These are phyloP conservation scores for Pantherophis vulpinus DNA, from an alignment of 2,797 vertebrate species.

Conservation along the genomic window DNA sequence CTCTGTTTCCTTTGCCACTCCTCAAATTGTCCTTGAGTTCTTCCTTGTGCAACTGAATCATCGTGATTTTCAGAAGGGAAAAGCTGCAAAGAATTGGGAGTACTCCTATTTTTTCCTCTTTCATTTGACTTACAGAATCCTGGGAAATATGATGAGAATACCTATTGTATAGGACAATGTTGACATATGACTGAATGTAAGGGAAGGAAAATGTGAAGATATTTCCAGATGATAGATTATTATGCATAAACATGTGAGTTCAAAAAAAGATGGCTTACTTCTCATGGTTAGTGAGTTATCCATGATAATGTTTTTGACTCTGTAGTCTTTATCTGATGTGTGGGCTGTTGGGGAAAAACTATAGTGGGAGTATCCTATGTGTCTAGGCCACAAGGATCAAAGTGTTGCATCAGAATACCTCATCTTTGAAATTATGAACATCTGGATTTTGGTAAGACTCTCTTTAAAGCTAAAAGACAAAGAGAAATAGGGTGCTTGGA, in stretches of 20 bases:
- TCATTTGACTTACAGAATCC: constrained; percentile 60
- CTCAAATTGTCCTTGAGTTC: constrained; percentile 26
- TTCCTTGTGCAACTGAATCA: not conserved
- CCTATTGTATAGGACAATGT: constrained; percentile 52
- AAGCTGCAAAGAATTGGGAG: not conserved
- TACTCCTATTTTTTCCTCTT: constrained; percentile 27
- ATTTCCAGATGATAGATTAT: not conserved
- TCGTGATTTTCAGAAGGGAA: constrained; percentile 9
- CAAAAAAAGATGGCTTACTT: not conserved
- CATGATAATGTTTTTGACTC: not conserved
- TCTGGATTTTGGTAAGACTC: not conserved
- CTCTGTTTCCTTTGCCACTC: not conserved
- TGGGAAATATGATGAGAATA: constrained; percentile 35
- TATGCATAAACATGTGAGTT: not conserved
- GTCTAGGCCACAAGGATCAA: not conserved
- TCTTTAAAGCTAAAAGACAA: not conserved
- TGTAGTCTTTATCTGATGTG: not conserved
- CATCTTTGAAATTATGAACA: not conserved
- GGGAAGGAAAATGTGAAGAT: constrained; percentile 9
- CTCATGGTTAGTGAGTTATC: not conserved
- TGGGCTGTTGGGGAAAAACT: not conserved
- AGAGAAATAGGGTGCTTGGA: not conserved
- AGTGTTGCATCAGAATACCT: not conserved
- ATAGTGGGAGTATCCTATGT: not conserved
- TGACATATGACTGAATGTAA: constrained; percentile 18